These are phyloP conservation scores for Jaculus jaculus DNA, from an alignment of 2,113 vertebrate genomes.

Conservation along the genomic window DNA sequence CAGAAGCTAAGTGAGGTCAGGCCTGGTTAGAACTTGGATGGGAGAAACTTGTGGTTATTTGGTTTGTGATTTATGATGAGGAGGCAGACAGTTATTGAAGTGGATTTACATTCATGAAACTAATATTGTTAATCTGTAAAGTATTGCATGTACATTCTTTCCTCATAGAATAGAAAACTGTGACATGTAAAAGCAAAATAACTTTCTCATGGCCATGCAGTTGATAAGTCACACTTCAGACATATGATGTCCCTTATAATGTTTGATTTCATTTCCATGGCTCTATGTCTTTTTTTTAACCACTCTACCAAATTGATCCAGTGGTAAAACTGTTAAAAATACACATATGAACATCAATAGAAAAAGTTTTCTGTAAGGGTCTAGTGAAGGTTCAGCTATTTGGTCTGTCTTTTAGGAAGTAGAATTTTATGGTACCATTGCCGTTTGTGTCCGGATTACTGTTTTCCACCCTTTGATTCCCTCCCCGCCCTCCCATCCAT, in stretches of 20 bases:
- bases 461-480: too few species aligned
- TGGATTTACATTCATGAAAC: neutral
- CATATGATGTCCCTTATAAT: neutral
- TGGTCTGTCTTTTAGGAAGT: too few species aligned
- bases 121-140: neutral
- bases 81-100: neutral
- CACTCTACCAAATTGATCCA: neutral
- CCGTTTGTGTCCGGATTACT: too few species aligned
- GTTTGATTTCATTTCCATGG: too few species aligned
- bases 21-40: too few species aligned
- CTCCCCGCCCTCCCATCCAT: too few species aligned
- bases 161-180: neutral
- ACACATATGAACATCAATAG: neutral
- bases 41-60: too few species aligned
- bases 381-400: too few species aligned
- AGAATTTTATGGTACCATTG: too few species aligned
- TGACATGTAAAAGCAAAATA: neutral
- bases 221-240: neutral
- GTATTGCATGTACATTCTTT: neutral
- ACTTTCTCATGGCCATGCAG: neutral
- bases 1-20: too few species aligned
- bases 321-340: neutral
- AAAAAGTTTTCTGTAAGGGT: too few species aligned
- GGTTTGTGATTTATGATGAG: too few species aligned
- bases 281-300: neutral